These are phyloP conservation scores for Buphagus erythrorhynchus DNA, from an alignment of 2,797 vertebrate genomes.

Conservation along the genomic window DNA sequence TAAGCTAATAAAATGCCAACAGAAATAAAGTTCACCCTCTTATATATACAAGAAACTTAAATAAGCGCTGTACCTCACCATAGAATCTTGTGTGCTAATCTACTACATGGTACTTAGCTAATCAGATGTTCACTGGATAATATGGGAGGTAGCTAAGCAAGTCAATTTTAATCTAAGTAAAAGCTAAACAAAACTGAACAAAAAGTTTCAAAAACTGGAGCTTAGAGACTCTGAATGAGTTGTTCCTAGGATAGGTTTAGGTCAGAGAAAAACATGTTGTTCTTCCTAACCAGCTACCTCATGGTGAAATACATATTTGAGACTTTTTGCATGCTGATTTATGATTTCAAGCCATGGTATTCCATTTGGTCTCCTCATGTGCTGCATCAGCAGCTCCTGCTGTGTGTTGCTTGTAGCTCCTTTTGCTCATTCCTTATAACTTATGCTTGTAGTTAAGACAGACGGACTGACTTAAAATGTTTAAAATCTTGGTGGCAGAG, in stretches of 20 bases:
- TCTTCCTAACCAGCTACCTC: background rate
- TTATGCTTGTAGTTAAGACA: background rate
- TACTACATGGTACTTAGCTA: background rate
- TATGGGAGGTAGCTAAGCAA: background rate
- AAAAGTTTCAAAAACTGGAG: background rate
- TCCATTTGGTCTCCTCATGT: background rate
- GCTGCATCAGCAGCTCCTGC: background rate
- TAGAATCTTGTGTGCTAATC: background rate
- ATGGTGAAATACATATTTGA: background rate
- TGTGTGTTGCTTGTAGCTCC: background rate
- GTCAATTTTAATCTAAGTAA: background rate
- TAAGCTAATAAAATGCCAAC: background rate
- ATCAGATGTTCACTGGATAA: background rate
- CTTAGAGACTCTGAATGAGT: background rate
- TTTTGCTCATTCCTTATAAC: background rate
- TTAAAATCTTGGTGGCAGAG: background rate
- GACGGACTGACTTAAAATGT: background rate
- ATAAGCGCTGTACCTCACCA: background rate
- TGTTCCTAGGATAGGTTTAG: background rate
- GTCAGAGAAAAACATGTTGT: background rate
- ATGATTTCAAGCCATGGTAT: fast-evolving
- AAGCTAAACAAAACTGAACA: background rate
- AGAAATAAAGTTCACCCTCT: background rate
- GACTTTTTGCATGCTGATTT: background rate
- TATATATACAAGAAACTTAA: background rate